phyloP scores from a whole-genome alignment of 2,797 vertebrate genomes.

The Prionace glauca region DNA sequence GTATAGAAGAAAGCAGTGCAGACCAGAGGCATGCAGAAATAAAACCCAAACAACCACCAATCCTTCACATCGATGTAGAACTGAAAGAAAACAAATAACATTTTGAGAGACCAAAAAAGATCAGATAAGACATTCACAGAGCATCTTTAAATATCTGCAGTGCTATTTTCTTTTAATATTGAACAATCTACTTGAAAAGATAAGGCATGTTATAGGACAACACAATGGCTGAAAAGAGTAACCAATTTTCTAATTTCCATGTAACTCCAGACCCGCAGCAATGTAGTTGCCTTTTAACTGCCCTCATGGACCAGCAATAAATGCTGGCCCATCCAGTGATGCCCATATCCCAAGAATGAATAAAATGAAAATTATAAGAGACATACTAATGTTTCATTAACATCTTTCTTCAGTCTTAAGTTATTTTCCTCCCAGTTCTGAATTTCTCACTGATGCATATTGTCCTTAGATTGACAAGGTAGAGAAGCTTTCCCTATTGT shows the following conservation, averaged over 20 bases:
- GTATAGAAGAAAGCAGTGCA: conserved; percentile 91
- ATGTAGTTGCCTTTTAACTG: too few relatives aligned
- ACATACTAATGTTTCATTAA: not conserved
- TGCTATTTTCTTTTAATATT: not conserved
- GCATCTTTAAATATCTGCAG: not conserved
- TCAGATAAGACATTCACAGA: not conserved
- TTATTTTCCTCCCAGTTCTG: not conserved
- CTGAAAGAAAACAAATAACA: conserved; percentile 52
- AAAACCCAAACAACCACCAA: conserved; percentile 97
- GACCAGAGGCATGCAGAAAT: conserved; percentile 83
- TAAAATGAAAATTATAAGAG: not conserved
- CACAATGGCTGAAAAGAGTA: not conserved
- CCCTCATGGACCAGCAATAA: too few relatives aligned
- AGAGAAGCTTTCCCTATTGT: not conserved
- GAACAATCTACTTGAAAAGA: not conserved
- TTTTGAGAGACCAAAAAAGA: not conserved
- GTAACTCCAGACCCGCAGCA: too few relatives aligned
- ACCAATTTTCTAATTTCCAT: not conserved
- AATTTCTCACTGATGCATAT: not conserved
- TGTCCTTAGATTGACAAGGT: not conserved
- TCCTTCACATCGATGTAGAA: conserved; percentile 78
- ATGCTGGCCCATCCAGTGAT: too few relatives aligned
- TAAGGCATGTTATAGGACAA: not conserved
- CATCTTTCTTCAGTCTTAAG: not conserved
- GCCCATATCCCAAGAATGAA: too few relatives aligned